Conservation (phyloP, 2,797 vertebrate species). For the Setipinna tenuifilis region DNA sequence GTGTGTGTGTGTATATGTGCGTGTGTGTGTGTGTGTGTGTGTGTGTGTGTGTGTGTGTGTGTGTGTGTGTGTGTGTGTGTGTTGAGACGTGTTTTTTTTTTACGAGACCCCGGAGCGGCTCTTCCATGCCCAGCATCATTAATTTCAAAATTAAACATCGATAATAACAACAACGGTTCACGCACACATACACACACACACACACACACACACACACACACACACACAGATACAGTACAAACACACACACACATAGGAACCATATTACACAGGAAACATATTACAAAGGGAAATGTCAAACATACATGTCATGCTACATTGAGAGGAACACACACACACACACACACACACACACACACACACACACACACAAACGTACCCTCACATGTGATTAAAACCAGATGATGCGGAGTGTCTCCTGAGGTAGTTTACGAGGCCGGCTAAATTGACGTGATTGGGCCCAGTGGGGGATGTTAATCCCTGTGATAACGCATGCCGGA, state of each 20-base stretch:
- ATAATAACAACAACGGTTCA: slow-evolving; percentile 48
- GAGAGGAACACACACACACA: slow-evolving; percentile 37
- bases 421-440: slow-evolving; percentile 46
- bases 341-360: slow-evolving; percentile 44
- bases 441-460: not conserved
- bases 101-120: slow-evolving; percentile 59
- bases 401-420: not conserved
- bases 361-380: not conserved
- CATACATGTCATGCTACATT: slow-evolving; percentile 29
- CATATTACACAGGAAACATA: slow-evolving; percentile 39
- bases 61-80: slow-evolving; percentile 46
- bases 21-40: too few relatives aligned
- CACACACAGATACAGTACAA: too few relatives aligned
- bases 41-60: too few relatives aligned
- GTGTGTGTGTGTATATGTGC: too few relatives aligned
- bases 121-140: slow-evolving; percentile 69
- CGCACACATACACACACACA: slow-evolving; percentile 31
- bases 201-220: not conserved
- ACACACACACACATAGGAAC: too few relatives aligned
- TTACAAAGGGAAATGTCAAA: slow-evolving; percentile 53
- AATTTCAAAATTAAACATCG: slow-evolving; percentile 60
- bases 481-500: not conserved
- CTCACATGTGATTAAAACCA: not conserved
- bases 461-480: not conserved
- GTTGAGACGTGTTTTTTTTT: slow-evolving; percentile 57